phyloP scores from a whole-genome alignment of 2,888 invertebrate species.

The Ceratothoa steindachneri region DNA sequence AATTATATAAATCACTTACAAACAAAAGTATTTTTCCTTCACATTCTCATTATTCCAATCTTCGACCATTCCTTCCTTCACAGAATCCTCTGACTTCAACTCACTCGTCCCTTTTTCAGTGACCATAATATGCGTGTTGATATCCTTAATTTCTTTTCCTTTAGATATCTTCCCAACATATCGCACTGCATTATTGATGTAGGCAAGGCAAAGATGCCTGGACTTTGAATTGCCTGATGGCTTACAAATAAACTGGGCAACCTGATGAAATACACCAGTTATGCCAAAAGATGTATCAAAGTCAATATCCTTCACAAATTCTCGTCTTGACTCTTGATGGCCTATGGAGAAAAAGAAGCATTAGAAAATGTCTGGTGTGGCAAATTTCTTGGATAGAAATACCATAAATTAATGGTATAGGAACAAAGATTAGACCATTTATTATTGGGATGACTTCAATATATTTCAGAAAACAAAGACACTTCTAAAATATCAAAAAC shows the following conservation, averaged over 20 bases:
- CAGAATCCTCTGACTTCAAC: neutral
- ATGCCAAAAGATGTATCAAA: neutral
- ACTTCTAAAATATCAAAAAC: too few relatives aligned
- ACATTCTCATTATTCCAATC: neutral
- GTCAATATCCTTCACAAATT: neutral
- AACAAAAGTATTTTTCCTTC: slow-evolving; percentile 3
- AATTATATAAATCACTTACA: neutral
- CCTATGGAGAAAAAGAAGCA: neutral
- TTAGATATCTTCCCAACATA: neutral
- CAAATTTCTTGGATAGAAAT: too few relatives aligned
- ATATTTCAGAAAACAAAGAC: too few relatives aligned
- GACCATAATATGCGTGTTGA: neutral
- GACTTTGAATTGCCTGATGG: neutral
- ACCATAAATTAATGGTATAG: too few relatives aligned
- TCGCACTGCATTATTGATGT: neutral
- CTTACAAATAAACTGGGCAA: slow-evolving; percentile 3
- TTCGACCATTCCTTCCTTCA: neutral
- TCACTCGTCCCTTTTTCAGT: neutral
- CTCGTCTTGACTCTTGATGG: neutral
- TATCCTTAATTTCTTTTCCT: neutral
- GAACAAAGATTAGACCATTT: too few relatives aligned
- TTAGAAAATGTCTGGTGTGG: too few relatives aligned
- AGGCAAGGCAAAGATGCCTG: neutral
- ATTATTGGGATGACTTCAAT: too few relatives aligned
- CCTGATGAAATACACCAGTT: neutral